Conservation (phyloP, 2,888 invertebrate species). For the Alloscopus bannaensis region DNA sequence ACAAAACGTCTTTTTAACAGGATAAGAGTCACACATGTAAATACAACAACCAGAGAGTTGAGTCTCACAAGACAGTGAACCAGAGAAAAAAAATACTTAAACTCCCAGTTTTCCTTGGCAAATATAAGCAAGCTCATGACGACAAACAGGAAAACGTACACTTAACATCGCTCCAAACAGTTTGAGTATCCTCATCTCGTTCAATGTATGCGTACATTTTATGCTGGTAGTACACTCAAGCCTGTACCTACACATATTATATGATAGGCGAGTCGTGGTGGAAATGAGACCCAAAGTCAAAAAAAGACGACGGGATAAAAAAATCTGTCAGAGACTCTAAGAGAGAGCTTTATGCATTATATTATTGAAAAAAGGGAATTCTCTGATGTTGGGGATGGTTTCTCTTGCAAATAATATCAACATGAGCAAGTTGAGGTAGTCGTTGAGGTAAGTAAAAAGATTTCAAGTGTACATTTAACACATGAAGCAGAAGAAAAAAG, state of each 20-base stretch:
- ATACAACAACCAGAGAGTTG: conserved; percentile 21
- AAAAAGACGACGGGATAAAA: background rate
- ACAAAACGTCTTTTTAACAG: conserved; percentile 30
- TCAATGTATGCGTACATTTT: no score
- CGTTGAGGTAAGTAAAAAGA: conserved; percentile 42
- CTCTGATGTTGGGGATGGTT: conserved; percentile 22
- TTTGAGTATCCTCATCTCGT: no score
- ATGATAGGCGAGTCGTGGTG: background rate
- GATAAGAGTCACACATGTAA: conserved; percentile 49
- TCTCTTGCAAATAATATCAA: conserved; percentile 20
- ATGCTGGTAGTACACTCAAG: no score
- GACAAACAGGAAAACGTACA: no score
- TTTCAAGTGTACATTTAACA: conserved; percentile 40
- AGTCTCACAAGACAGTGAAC: no score
- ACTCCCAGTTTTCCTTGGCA: no score
- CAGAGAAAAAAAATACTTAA: no score
- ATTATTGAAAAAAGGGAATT: conserved; percentile 47
- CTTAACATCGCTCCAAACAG: no score
- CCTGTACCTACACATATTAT: background rate
- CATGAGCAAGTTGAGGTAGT: background rate
- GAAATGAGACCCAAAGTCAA: background rate
- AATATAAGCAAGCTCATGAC: no score
- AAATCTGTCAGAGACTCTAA: conserved; percentile 7
- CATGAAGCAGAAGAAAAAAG: conserved; percentile 49
- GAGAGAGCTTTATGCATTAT: conserved; percentile 15